phyloP scores from a whole-genome alignment of 1,140 invertebrate genomes.

The Tetragonula clypearis region DNA sequence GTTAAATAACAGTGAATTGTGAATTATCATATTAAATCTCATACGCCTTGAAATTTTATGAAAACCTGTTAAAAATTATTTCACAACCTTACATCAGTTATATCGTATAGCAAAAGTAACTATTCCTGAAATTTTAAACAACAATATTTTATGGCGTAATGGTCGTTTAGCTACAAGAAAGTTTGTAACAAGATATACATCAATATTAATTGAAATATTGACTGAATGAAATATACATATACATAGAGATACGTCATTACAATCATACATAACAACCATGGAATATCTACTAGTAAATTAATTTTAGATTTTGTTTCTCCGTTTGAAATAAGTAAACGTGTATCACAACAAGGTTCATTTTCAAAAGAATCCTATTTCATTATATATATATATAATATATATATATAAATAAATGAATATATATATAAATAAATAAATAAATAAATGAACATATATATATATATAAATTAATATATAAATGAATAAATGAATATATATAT shows the following conservation, averaged over 20 bases:
- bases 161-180: not conserved
- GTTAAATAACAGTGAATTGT: not conserved
- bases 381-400: no score
- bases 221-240: not conserved
- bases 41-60: no score
- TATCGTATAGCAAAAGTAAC: not conserved
- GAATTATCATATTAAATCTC: not conserved
- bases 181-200: not conserved
- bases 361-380: not conserved
- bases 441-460: no score
- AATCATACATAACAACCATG: not conserved
- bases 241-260: not conserved
- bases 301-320: not conserved
- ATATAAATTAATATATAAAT: no score
- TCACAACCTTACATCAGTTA: not conserved
- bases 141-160: not conserved
- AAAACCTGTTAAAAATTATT: not conserved
- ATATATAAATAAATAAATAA: no score
- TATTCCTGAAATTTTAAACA: not conserved
- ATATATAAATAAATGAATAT: no score
- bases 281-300: not conserved
- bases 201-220: not conserved
- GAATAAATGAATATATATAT: no score
- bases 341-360: no score
- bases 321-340: not conserved